phyloP scores from a whole-genome alignment of 2,113 vertebrate genomes.

The Pandion haliaetus region DNA sequence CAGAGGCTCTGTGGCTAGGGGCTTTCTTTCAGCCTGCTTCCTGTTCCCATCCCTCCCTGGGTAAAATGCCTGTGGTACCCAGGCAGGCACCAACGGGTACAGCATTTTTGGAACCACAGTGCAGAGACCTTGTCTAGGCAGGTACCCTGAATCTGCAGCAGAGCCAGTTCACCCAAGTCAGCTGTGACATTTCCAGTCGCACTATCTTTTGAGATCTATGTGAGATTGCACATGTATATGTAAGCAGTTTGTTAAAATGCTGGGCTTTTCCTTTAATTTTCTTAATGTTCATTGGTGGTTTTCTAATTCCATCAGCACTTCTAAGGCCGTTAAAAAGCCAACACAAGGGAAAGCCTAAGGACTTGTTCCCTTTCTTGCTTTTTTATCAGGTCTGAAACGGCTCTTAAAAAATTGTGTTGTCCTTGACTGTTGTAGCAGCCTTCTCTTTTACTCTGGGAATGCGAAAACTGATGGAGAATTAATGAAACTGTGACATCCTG shows the following conservation, averaged over 20 bases:
- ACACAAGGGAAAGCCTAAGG: not conserved
- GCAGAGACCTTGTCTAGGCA: not conserved
- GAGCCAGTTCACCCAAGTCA: too few species aligned
- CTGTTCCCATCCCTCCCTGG: not conserved
- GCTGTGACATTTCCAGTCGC: not conserved
- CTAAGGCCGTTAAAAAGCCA: not conserved
- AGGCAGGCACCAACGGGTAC: not conserved
- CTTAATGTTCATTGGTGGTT: not conserved
- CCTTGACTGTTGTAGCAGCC: not conserved
- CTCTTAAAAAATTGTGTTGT: not conserved
- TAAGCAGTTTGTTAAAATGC: not conserved
- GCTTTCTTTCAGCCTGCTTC: not conserved
- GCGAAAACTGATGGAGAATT: not conserved
- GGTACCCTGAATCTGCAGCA: not conserved
- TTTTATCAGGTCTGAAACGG: not conserved
- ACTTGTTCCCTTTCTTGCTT: not conserved
- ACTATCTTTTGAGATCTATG: not conserved
- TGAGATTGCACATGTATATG: fast-evolving
- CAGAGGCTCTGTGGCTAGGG: not conserved
- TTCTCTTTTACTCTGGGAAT: not conserved
- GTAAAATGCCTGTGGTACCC: not conserved
- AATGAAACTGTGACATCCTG: not conserved
- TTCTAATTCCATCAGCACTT: not conserved
- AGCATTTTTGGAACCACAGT: not conserved
- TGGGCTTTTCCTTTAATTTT: not conserved